Evolutionary conservation across 2,888 invertebrate species (phyloP).

Genomic region (Andrena flavipes): DNA sequence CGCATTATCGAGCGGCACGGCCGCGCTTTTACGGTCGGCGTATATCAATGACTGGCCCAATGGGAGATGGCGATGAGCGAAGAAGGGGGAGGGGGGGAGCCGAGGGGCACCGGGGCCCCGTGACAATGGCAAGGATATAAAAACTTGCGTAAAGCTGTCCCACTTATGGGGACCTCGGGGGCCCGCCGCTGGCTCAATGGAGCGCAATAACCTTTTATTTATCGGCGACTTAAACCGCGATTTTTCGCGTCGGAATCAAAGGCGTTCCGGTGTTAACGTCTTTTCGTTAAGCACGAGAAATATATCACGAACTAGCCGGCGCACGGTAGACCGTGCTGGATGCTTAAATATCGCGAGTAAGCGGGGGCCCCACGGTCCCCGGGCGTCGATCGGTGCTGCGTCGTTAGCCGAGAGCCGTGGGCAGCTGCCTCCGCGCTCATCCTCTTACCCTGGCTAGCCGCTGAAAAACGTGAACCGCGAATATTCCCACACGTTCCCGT

Average conservation of each 20-base stretch:
- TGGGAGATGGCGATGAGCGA: constrained; percentile 53
- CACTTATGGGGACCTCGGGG: constrained; percentile 64
- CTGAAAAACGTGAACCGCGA: constrained; percentile 4
- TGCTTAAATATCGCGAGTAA: neutral
- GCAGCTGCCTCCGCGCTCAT: too few species aligned
- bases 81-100: constrained; percentile 24
- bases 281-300: constrained; percentile 33
- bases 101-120: constrained; percentile 51
- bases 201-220: constrained; percentile 77
- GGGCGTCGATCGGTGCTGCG: neutral
- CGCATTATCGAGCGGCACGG: constrained; percentile 63
- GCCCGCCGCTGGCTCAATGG: constrained; percentile 56
- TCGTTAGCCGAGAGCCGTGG: neutral
- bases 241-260: constrained; percentile 65
- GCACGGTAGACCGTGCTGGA: neutral
- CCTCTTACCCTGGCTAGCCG: too few species aligned
- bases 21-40: constrained; percentile 77
- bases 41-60: constrained; percentile 76
- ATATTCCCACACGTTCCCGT: constrained; percentile 26
- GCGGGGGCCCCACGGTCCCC: neutral
- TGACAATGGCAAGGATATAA: constrained; percentile 76
- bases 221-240: constrained; percentile 73
- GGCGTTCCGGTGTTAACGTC: constrained; percentile 44
- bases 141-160: constrained; percentile 79
- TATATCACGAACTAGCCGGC: neutral